Base-by-base conservation (phyloP, 2,888 invertebrate species). In the Pollenia griseotomentosa region DNA sequence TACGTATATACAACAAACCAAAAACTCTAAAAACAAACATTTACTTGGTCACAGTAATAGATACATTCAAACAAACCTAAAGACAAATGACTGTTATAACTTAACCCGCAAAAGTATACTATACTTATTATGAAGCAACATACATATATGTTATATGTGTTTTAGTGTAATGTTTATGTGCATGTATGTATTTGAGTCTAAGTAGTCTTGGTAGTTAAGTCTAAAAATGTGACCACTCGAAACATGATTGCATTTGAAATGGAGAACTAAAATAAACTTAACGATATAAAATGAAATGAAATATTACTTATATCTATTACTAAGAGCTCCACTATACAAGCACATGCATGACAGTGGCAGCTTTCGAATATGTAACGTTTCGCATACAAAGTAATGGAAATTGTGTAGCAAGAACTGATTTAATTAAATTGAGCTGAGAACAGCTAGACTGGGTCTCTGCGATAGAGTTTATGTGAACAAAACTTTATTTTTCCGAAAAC, bases 161-260 rank as follows among this genome's bases (percentile, higher is more conserved):
- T 57, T 19, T 61, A 40, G n/a, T 46, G 19, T 61, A 33, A 33
- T 33, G 33, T 53, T 10, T 10, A 12, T 61, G 48, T 66, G 23
- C 14, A 11, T 78, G 63, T 65, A 2, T 23, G 23, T 23, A 7
- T 48, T 59, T 61, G 51, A 66, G n/a, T 48, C 42, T 65, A 51
- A 75, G 66, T 77, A 70, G 48, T 55, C 74, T 85, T 48, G 75
- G 59, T 61, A 68, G 75, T 73, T 82, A 23, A 83, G 53, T 77
- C 74, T 65, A 40, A 87, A 81, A 81, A 84, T 87, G 78, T 81
- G 84, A 84, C 87, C 87, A 87, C 87, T 87, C 84, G 78, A 87
- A 73, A 74, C 44, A 82, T 78, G 84, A 84, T 84, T 84, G 81
- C 87, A 87, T 87, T 87, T 84, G 87, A 84, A 87, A 84, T 87